These are phyloP conservation scores for Harlomillsia oculata DNA, from an alignment of 1,140 invertebrate species.

Conservation along the genomic window DNA sequence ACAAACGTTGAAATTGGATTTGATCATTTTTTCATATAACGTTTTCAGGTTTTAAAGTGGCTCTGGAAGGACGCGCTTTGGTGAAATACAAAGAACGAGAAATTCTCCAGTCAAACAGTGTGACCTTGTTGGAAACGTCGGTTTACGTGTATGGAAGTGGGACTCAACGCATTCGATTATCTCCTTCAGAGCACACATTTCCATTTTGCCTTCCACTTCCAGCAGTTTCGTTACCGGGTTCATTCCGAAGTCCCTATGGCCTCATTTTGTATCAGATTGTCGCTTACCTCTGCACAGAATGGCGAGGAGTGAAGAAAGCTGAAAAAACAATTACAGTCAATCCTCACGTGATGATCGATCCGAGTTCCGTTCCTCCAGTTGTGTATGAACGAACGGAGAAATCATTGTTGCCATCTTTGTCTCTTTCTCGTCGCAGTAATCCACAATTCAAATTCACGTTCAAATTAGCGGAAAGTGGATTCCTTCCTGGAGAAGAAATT, in stretches of 20 bases:
- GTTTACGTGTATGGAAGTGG: not conserved
- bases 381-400: conserved; percentile 3
- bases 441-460: conserved; percentile 7
- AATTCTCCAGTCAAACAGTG: not conserved
- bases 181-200: not conserved
- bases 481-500: conserved; percentile 13
- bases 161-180: not conserved
- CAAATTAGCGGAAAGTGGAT: conserved; percentile 9
- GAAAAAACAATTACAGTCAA: conserved; percentile 10
- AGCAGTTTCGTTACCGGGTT: not conserved
- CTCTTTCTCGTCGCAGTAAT: not conserved
- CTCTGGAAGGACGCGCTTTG: conserved; percentile 1
- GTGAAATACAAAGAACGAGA: conserved; percentile 9
- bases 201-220: not conserved
- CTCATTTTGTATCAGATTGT: conserved; percentile 4
- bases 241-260: conserved; percentile 8
- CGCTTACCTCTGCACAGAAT: not conserved
- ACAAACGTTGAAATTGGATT: too few relatives aligned
- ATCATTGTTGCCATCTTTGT: not conserved
- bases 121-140: not conserved
- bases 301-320: conserved; percentile 1
- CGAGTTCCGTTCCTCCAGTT: not conserved
- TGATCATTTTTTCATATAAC: too few relatives aligned
- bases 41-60: conserved; percentile 4
- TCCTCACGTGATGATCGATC: not conserved